Percentiles rank a stretch among this genome's conserved stretches.
Evolutionary conservation across 1,140 invertebrate species (phyloP).

Genomic region (Micrasema longulum): DNA sequence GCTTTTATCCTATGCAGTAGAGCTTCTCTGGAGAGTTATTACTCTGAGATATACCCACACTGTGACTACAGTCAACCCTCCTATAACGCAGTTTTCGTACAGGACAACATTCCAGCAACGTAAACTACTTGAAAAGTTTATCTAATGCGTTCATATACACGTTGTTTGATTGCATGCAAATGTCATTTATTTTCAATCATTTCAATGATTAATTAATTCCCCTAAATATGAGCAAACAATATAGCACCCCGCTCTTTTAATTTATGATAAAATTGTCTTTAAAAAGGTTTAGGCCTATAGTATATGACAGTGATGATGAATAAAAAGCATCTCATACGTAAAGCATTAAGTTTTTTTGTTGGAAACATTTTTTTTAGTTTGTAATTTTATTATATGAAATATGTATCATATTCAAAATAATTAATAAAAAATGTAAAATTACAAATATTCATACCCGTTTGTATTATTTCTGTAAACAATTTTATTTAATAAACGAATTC

Average conservation of each 20-base stretch:
- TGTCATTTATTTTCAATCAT: no score
- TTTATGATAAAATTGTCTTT: not conserved
- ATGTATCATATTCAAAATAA: not conserved
- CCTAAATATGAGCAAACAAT: not conserved
- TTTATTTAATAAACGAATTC: not conserved
- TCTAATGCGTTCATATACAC: no score
- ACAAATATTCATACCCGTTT: not conserved
- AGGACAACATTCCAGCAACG: no score
- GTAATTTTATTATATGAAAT: not conserved
- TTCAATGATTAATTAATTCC: no score
- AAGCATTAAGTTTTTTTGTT: not conserved
- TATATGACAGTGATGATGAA: not conserved
- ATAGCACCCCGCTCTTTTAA: not conserved
- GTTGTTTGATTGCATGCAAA: no score
- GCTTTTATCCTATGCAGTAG: no score
- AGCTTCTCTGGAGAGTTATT: no score
- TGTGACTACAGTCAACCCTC: no score
- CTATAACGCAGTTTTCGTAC: no score
- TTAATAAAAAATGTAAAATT: not conserved
- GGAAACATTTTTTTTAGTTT: not conserved
- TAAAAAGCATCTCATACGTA: no score
- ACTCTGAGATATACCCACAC: no score
- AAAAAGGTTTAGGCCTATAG: not conserved
- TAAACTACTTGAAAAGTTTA: no score
- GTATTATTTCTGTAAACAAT: not conserved